Conservation (phyloP, 2,113 vertebrate species). For the Ophiodon elongatus region DNA sequence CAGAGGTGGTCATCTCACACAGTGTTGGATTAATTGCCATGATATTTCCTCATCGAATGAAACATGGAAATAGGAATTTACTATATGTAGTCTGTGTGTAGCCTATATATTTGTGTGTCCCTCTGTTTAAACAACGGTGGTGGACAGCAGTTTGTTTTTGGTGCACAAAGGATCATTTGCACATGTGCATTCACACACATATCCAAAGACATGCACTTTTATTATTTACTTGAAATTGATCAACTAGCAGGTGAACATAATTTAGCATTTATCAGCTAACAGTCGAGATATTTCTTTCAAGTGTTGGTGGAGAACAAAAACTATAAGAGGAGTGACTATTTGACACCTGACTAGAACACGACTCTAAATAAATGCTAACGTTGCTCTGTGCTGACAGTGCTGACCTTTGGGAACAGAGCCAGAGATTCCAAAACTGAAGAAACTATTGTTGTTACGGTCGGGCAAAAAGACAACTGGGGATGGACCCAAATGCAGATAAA, state of each 20-base stretch:
- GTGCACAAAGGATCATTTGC: not conserved
- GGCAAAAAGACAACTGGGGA: not conserved
- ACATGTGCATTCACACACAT: not conserved
- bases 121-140: conserved; percentile 8
- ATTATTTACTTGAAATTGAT: conserved; percentile 1
- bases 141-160: conserved; percentile 18
- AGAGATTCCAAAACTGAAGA: not conserved
- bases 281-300: not conserved
- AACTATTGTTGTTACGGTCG: not conserved
- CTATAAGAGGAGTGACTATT: not conserved
- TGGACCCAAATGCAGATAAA: not conserved
- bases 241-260: not conserved
- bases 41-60: conserved; percentile 66
- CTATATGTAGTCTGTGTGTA: conserved; percentile 31
- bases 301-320: not conserved
- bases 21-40: conserved; percentile 73
- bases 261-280: not conserved
- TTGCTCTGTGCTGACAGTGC: not conserved
- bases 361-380: not conserved
- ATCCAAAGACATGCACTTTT: not conserved
- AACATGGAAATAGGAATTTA: conserved; percentile 58
- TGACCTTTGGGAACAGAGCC: not conserved
- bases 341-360: not conserved
- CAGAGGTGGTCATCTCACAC: conserved; percentile 71
- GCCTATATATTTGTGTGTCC: conserved; percentile 17